Base-by-base conservation (phyloP, 2,113 vertebrate genomes). In the Podarcis cretensis region DNA sequence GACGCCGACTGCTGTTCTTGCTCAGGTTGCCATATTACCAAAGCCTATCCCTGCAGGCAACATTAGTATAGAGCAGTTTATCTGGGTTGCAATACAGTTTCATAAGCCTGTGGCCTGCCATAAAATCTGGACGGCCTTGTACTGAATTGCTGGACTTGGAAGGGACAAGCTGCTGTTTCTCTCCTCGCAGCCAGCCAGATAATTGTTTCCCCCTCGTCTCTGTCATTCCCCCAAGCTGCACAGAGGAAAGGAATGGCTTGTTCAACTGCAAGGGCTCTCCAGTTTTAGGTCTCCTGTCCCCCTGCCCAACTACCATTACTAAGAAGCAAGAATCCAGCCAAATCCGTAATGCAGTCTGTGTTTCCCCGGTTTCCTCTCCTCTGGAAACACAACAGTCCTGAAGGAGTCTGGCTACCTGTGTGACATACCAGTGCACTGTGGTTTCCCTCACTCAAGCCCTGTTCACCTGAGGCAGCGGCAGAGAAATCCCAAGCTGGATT, bases 321-420 rank as follows among this genome's bases (percentile, higher is more conserved):
- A 18, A 13, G 68, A 88, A 54, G 65, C 57, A 78, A 69, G 71
- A 3, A n/a, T 30, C 54, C 75, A 27, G 16, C 25, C 69, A 71
- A 85, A 25, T 59, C 14, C 3, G 73, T 2, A 92, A 7, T 94
- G 92, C 89, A 89, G 92, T 75, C 90, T 91, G 43, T 89, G 90
- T 92, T 95, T 95, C 93, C 91, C 35, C 90, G 81, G 16, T 88
- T 12, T 73, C 92, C 89, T 91, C 92, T 91, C 81, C 90, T 92
- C 82, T 9, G 83, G 13, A 84, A 65, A 83, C 80, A 2, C 25
- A 9, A 32, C 85, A 81, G 37, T 91, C 88, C 78, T 92, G 88
- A 92, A 90, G 90, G 76, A 87, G 87, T 81, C 90, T 69, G 48
- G 82, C 88, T 95, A 90, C 95, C 93, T 93, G 89, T 82, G 89